These are phyloP conservation scores for Melanotaenia trifasciata DNA, from an alignment of 2,797 vertebrate genomes.

Conservation along the genomic window DNA sequence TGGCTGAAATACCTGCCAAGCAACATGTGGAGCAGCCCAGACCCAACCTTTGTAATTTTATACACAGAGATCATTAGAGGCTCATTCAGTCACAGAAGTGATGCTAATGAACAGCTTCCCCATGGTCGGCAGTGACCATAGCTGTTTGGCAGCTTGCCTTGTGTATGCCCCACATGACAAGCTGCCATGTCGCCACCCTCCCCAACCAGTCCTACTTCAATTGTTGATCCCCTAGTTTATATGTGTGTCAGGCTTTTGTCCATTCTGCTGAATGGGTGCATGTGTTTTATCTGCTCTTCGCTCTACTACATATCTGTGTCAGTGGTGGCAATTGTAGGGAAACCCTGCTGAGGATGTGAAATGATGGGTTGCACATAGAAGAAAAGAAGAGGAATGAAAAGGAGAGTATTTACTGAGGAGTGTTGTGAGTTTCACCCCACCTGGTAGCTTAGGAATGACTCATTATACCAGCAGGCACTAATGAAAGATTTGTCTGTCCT, in stretches of 20 bases:
- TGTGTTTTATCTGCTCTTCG: conserved; percentile 44
- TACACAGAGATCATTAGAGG: conserved; percentile 33
- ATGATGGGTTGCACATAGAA: conserved; percentile 31
- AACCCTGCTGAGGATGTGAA: conserved; percentile 66
- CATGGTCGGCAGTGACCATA: neutral
- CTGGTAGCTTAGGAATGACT: conserved; percentile 79
- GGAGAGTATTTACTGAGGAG: conserved; percentile 21
- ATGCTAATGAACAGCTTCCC: conserved; percentile 10
- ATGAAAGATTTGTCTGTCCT: conserved; percentile 80
- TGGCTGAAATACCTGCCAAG: conserved; percentile 62
- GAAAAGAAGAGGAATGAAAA: conserved; percentile 42
- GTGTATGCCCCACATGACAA: conserved; percentile 11
- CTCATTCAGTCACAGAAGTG: conserved; percentile 24
- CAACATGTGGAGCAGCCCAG: conserved; percentile 53
- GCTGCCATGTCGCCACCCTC: conserved; percentile 3
- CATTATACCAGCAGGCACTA: conserved; percentile 70
- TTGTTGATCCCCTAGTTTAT: conserved; percentile 57
- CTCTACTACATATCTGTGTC: conserved; percentile 71
- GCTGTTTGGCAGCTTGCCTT: conserved; percentile 21
- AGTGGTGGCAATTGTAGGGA: conserved; percentile 46
- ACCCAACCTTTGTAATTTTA: conserved; percentile 33
- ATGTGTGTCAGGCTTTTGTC: conserved; percentile 72
- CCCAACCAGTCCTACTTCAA: conserved; percentile 19
- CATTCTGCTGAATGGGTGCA: conserved; percentile 43
- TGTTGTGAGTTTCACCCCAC: conserved; percentile 69